Evolutionary conservation across 2,113 vertebrate genomes (phyloP), one percentile per base, ranked within the genome.

Genomic region (Paradoxurus hermaphroditus): DNA sequence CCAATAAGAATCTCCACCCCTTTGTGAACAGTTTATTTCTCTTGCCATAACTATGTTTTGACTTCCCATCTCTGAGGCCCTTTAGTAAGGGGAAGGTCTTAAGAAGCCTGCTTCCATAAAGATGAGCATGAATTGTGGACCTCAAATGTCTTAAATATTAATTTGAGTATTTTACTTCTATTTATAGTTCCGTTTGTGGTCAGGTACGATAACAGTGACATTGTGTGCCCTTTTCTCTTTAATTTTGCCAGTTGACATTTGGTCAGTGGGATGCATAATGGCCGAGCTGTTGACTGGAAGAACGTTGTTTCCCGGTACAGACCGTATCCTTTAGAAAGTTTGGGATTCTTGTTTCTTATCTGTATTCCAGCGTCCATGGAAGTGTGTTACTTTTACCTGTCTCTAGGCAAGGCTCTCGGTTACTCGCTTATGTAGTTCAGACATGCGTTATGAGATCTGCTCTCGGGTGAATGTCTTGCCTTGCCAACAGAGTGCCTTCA

Each of bases 221-320:
- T 39, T 23, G 1, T 68, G 0, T 94, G 63, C n/a, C 75, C 94
- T 96, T 98, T 72, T 96, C 93, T 98, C 5, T 98, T 98, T 98
- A n/a, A 68, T 95, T 93, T 97, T 98, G 97, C 97, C 92, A 99
- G 99, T 99, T 98, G 99, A 99, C 98, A 99, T 99, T 98, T 99
- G 99, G 99, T 99, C 99, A 79, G 99, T 99, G 98, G 99, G 99
- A 93, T 99, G 99, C 99, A 99, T 99, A 98, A 99, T 99, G 99
- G 99, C 99, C 19, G 99, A 99, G 90, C 99, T 99, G 56, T 99
- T 99, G 95, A 99, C 99, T 89, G 99, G 99, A 99, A 99, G 99
- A 98, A 99, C 99, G 0, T 98, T 99, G 98, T 99, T 99, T 97
- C 99, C 99, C 62, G 99, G 99, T 97, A 99, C 99, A 86, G 99